Evolutionary conservation across 2,113 vertebrate species (phyloP).

Genomic region (Anas platyrhynchos): DNA sequence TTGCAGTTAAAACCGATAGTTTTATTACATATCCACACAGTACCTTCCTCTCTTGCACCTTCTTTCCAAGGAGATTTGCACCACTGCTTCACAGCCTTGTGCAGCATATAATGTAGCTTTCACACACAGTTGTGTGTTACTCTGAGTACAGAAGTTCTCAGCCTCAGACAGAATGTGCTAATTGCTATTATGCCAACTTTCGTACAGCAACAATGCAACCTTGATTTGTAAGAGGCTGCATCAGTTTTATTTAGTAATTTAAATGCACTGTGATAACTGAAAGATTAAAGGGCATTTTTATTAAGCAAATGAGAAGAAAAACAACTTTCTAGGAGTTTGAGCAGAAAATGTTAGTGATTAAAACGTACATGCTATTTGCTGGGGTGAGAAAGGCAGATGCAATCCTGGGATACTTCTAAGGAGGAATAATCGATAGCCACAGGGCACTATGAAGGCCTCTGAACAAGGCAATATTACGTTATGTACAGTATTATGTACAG

Average conservation of each 20-base stretch:
- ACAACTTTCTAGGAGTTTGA: background rate
- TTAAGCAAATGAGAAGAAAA: background rate
- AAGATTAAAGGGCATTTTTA: background rate
- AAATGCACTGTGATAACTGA: background rate
- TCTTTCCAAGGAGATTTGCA: background rate
- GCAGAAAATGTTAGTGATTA: background rate
- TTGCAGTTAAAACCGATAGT: rapidly evolving
- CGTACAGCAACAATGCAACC: background rate
- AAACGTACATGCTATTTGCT: background rate
- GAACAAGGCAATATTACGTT: background rate
- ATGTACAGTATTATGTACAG: rapidly evolving
- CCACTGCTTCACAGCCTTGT: background rate
- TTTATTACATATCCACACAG: too few species aligned
- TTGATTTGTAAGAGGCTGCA: background rate
- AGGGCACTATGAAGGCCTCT: background rate
- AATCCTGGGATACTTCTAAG: background rate
- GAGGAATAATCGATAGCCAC: background rate
- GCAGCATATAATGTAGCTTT: background rate
- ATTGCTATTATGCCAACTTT: background rate
- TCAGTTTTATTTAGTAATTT: background rate
- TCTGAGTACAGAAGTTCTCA: background rate
- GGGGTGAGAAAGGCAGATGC: background rate
- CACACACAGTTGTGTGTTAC: background rate
- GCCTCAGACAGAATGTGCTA: background rate
- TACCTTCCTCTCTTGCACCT: background rate